Base-by-base conservation (phyloP, 1,140 invertebrate species). In the Ceratitis capitata region DNA sequence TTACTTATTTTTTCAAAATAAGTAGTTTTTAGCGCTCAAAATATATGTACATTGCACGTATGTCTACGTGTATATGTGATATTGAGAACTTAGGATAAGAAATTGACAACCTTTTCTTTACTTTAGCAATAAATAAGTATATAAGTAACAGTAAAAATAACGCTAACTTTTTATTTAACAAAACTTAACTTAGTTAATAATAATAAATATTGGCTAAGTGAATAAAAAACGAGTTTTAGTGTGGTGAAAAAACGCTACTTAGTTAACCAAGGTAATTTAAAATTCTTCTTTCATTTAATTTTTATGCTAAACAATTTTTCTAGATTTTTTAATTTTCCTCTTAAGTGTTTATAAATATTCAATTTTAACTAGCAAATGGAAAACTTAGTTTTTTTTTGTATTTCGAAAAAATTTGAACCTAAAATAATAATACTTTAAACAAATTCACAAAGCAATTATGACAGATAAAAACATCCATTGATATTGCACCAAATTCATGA, bases 101-200 rank as follows among this genome's bases (percentile, higher is more conserved):
- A 78, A 78, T 78, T 78, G 69, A 78, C 69, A 78, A 78, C 69
- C 69, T 78, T 78, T 45, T 45, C 45, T 78, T 45, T n/a, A 39
- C 12, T 78, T 78, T 78, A n/a, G 7, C 42, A 78, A 42, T 26
- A 42, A 47, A 26, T 45, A n/a, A 23, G 39, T 78, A 78, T 12
- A 10, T 45, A 45, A 78, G 26, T 78, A 78, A 78, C 69, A 78
- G 69, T 6, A 78, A 78, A 78, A 47, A 45, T 19, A 45, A 78
- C 1, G 0, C 3, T 78, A 78, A 78, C 14, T 45, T 61, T 49
- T 61, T 61, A 45, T 78, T 45, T 23, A 78, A 78, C 69, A 78
- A 45, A 78, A 78, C 26, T n/a, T 78, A 78, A 78, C 39, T 19
- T 9, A 78, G 32, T 78, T 42, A 45, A 78, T 45, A 61, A 56